phyloP scores from a whole-genome alignment of 2,888 invertebrate genomes.

The Ennomos quercinarius region DNA sequence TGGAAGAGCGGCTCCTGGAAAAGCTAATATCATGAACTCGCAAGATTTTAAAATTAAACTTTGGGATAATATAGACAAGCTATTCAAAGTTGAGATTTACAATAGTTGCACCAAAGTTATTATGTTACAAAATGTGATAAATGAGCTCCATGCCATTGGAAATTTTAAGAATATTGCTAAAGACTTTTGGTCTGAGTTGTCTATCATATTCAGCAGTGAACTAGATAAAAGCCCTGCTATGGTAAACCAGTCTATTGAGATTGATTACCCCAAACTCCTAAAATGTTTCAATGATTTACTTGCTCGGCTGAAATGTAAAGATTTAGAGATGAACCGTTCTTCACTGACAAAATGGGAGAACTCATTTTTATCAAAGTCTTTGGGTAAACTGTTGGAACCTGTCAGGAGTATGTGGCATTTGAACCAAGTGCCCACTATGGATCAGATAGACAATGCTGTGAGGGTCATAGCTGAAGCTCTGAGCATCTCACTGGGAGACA shows the following conservation, averaged over 20 bases:
- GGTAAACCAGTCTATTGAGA: constrained; percentile 93
- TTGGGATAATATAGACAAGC: constrained; percentile 95
- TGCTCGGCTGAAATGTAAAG: constrained; percentile 87
- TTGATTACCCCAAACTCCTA: constrained; percentile 94
- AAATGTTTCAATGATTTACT: constrained; percentile 92
- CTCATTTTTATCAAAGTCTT: constrained; percentile 93
- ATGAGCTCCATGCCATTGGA: constrained; percentile 80
- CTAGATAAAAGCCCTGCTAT: constrained; percentile 81
- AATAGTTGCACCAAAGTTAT: constrained; percentile 89
- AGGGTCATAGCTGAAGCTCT: constrained; percentile 90
- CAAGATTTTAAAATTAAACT: constrained; percentile 86
- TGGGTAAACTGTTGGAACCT: constrained; percentile 93
- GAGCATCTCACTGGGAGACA: constrained; percentile 94
- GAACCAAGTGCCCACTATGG: constrained; percentile 88
- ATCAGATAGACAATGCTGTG: constrained; percentile 91
- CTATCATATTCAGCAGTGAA: constrained; percentile 73
- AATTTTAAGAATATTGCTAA: constrained; percentile 80
- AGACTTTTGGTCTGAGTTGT: constrained; percentile 86
- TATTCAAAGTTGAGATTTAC: constrained; percentile 91
- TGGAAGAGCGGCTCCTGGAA: constrained; percentile 74
- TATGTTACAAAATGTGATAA: constrained; percentile 80
- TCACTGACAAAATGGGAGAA: constrained; percentile 91
- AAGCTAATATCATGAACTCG: constrained; percentile 83
- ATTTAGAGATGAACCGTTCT: constrained; percentile 85
- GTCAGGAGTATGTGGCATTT: constrained; percentile 93